phyloP scores from a whole-genome alignment of 2,113 vertebrate species.

The Tor tambroides region DNA sequence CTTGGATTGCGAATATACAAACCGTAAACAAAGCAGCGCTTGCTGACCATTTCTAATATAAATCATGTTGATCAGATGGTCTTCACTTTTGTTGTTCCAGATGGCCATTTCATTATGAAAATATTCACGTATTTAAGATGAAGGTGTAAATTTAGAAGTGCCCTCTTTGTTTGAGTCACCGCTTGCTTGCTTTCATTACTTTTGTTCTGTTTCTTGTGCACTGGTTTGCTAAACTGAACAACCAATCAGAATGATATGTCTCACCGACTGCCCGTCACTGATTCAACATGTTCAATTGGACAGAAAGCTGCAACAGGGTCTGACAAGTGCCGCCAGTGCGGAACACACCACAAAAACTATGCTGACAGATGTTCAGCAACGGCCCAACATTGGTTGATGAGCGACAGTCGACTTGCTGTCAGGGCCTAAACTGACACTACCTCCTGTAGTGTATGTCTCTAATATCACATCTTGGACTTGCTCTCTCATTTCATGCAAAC shows the following conservation, averaged over 20 bases:
- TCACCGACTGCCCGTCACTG: not conserved
- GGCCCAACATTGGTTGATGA: too few species aligned
- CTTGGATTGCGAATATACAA: not conserved
- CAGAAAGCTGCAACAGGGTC: too few species aligned
- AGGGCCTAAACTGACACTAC: not conserved
- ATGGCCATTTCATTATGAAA: not conserved
- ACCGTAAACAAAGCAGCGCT: not conserved
- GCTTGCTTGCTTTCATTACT: too few species aligned
- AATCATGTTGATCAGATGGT: too few species aligned
- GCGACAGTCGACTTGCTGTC: not conserved
- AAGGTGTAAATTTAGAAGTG: not conserved
- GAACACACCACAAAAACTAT: too few species aligned
- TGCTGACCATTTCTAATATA: not conserved
- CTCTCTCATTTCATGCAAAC: not conserved
- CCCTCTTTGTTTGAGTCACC: not conserved
- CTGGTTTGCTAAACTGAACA: not conserved
- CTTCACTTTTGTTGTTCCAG: not conserved
- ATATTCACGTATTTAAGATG: not conserved
- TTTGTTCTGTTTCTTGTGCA: too few species aligned
- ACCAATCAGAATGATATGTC: not conserved
- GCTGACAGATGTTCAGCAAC: too few species aligned
- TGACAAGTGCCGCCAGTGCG: too few species aligned
- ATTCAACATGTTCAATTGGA: not conserved
- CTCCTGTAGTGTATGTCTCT: not conserved
- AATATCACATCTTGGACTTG: not conserved